Evolutionary conservation across 2,797 vertebrate genomes (phyloP), one percentile per base, ranked within the genome.

Genomic region (Margarornis squamiger): DNA sequence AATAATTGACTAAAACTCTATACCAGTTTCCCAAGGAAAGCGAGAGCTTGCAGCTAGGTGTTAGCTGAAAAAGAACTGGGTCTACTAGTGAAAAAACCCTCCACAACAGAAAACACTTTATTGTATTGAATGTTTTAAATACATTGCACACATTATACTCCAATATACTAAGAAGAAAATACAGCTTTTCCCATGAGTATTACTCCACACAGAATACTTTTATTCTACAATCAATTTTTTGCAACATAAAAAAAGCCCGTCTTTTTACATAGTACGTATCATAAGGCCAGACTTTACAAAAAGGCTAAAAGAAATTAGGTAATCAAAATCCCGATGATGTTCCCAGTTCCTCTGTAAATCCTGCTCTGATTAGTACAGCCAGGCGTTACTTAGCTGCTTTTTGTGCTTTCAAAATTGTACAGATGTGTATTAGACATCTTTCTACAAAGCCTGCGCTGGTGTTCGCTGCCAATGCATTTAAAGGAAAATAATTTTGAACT

Each of bases 401-500:
- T 79, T 86, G 48, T 48, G 48, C 24, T 76, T 76, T 66, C 24
- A 80, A 36, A 85, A 62, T 38, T 41, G n/a, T 52, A 58, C n/a
- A 71, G 68, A 88, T 74, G 21, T n/a, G 15, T 75, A 87, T 27
- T 74, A 65, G 41, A 75, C 11, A 10, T 86, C 26, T 86, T 39
- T 87, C 67, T 67, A n/a, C 46, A 76, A 89, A 92, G 52, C 12
- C 88, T 88, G 38, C 62, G 83, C 8, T 80, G 62, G 24, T 86
- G 78, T 88, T 80, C 41, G 49, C 61, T 95, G 93, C 48, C 90
- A 94, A 71, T 22, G 34, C 34, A 92, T 48, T 93, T 58, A 65
- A 96, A 92, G 82, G 55, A 96, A 97, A 97, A 96, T 65, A 27
- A 96, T 94, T 88, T 95, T 94, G 76, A 92, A 88, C 30, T 95